Evolutionary conservation across 1,140 invertebrate genomes (phyloP).

Genomic region (Scaptomyza graminum): DNA sequence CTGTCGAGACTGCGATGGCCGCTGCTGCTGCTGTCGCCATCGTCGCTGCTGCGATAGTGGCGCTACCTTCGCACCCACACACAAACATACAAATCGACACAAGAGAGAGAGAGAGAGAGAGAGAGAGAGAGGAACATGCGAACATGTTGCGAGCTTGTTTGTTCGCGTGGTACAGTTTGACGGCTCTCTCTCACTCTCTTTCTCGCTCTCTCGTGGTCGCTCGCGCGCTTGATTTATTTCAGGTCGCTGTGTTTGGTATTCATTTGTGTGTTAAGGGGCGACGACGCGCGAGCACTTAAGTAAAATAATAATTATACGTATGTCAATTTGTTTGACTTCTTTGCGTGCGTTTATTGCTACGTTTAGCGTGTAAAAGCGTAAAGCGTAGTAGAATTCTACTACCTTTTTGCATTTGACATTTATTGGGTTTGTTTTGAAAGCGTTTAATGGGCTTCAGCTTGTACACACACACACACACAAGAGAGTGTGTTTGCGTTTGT

Average conservation of each 20-base stretch:
- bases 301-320: slow-evolving; percentile 83
- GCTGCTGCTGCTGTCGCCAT: slow-evolving; percentile 32
- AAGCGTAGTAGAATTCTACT: slow-evolving; percentile 55
- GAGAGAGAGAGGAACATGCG: too few species aligned
- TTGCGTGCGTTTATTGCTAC: slow-evolving; percentile 60
- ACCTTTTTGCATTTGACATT: slow-evolving; percentile 69
- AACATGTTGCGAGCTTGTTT: slow-evolving; percentile 30
- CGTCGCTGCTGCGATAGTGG: slow-evolving; percentile 35
- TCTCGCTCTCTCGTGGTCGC: slow-evolving; percentile 24
- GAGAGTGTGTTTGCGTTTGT: slow-evolving; percentile 33
- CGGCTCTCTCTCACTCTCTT: slow-evolving; percentile 47
- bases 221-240: slow-evolving; percentile 73
- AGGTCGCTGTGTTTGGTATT: slow-evolving; percentile 77
- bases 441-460: slow-evolving; percentile 36
- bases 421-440: slow-evolving; percentile 80
- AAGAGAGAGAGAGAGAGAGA: slow-evolving; percentile 2
- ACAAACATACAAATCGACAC: slow-evolving; percentile 10
- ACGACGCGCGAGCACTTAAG: slow-evolving; percentile 82
- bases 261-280: slow-evolving; percentile 76
- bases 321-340: slow-evolving; percentile 83
- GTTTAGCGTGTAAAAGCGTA: slow-evolving; percentile 28
- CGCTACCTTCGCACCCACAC: slow-evolving; percentile 67
- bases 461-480: not conserved
- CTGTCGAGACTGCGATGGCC: slow-evolving; percentile 48
- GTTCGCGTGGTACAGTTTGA: slow-evolving; percentile 64